A percentile compares a stretch with the other conserved stretches of the same genome.
Evolutionary conservation across 2,888 invertebrate genomes (phyloP).

Genomic region (Watsonalla binaria): DNA sequence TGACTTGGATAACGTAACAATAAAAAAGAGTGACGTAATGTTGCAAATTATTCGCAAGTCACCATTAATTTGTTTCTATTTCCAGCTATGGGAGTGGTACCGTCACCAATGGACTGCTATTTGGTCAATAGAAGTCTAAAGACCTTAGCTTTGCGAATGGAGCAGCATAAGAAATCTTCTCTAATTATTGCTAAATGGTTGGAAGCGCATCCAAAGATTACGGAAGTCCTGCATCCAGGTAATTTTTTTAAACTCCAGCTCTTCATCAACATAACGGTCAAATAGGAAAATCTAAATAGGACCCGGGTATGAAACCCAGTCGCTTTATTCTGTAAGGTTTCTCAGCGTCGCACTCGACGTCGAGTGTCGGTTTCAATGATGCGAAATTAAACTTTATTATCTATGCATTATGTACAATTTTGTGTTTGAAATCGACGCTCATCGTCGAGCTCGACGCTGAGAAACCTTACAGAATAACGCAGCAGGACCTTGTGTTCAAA

Average conservation of each 20-base stretch:
- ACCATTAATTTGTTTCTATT: constrained; percentile 4
- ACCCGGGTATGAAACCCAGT: too few relatives aligned
- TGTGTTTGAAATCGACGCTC: too few relatives aligned
- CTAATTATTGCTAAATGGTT: constrained; percentile 89
- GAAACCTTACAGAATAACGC: too few relatives aligned
- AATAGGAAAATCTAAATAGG: too few relatives aligned
- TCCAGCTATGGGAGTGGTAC: constrained; percentile 93
- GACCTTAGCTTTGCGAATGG: constrained; percentile 95
- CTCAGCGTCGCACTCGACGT: too few relatives aligned
- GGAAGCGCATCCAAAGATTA: constrained; percentile 87
- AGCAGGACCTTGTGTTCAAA: too few relatives aligned
- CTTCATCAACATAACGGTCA: not conserved
- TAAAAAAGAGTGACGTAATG: not conserved
- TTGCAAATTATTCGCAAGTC: not conserved
- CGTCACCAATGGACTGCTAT: constrained; percentile 97
- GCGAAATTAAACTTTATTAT: too few relatives aligned
- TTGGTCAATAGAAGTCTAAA: constrained; percentile 95
- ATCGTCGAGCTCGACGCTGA: too few relatives aligned
- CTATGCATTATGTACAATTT: too few relatives aligned
- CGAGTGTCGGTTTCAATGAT: too few relatives aligned
- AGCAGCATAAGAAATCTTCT: constrained; percentile 89
- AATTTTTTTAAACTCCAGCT: constrained; percentile 17
- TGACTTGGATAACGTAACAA: too few relatives aligned
- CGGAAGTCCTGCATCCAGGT: constrained; percentile 91
- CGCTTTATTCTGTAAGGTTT: too few relatives aligned